phyloP scores from a whole-genome alignment of 2,113 vertebrate species.

The Phylloscopus whistleri region DNA sequence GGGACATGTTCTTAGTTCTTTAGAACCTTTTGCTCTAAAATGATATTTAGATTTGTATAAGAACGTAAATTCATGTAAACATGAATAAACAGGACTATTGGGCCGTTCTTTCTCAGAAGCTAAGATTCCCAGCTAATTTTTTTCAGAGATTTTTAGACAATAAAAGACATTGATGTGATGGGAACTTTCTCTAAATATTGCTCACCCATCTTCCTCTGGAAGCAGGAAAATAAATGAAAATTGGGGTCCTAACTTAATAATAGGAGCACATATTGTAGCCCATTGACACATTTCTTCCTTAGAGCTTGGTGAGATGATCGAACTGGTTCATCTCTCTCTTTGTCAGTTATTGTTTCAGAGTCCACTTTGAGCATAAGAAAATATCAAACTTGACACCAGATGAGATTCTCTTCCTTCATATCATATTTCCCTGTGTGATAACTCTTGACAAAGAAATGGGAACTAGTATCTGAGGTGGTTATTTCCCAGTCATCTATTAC shows the following conservation, averaged over 20 bases:
- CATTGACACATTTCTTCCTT: background rate
- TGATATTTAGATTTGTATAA: background rate
- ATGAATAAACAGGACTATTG: background rate
- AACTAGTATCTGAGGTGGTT: background rate
- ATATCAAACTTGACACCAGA: background rate
- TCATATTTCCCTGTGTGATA: background rate
- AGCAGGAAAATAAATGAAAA: background rate
- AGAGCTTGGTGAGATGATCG: background rate
- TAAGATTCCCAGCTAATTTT: background rate
- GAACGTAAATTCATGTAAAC: background rate
- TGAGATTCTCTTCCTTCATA: background rate
- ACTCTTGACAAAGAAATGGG: background rate
- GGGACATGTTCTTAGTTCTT: background rate
- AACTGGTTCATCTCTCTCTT: background rate
- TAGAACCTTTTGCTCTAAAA: background rate
- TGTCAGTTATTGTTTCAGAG: background rate
- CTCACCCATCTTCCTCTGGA: background rate
- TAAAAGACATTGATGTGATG: background rate
- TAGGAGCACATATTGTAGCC: background rate
- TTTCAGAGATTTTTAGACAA: background rate
- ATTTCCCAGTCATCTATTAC: background rate
- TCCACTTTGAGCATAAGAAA: background rate
- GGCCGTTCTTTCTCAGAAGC: background rate
- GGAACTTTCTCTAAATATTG: background rate
- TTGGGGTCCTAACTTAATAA: background rate